Evolutionary conservation across 2,797 vertebrate genomes (phyloP), one percentile per base, ranked within the genome.

Genomic region (Champsocephalus esox): DNA sequence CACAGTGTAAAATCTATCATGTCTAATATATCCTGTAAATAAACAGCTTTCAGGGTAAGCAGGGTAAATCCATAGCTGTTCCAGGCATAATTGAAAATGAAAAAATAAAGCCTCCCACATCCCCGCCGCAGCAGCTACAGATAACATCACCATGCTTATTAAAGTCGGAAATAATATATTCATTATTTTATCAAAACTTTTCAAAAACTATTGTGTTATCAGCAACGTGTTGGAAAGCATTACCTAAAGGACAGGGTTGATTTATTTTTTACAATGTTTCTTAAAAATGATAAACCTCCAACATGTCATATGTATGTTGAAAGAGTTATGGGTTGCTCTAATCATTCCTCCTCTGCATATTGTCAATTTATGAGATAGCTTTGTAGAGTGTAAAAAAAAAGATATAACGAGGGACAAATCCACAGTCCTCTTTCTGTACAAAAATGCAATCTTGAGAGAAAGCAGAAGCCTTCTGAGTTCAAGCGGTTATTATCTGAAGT

Each of bases 51-150:
- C n/a, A 16, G 38, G 21, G 55, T 54, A 65, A 65, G 17, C 13
- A 44, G 66, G 14, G 55, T 10, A 57, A 70, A 66, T 38, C 66
- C 48, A 46, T 60, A 48, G 19, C 56, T 61, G 28, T 65, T 72
- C 43, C 24, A 66, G 38, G 28, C 38, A 38, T 48, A 54, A 49
- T n/a, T 64, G 68, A 50, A 70, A 79, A 65, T n/a, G 49, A 13
- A 65, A 28, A 70, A 71, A 49, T 28, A 21, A 28, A 69, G n/a
- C 43, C 49, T 49, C 28, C 60, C 41, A 44, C 51, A 57, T 50
- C 24, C 56, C 38, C 14, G 28, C 32, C 2, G 34, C 52, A 48
- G 41, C 43, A 49, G 7, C 11, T 19, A 8, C 16, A 48, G 70
- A 59, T 44, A 59, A 17, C 51, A 49, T 55, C 54, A 52, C 12